Conservation (phyloP, 2,797 vertebrate species). For the Sebastes trivittatus region DNA sequence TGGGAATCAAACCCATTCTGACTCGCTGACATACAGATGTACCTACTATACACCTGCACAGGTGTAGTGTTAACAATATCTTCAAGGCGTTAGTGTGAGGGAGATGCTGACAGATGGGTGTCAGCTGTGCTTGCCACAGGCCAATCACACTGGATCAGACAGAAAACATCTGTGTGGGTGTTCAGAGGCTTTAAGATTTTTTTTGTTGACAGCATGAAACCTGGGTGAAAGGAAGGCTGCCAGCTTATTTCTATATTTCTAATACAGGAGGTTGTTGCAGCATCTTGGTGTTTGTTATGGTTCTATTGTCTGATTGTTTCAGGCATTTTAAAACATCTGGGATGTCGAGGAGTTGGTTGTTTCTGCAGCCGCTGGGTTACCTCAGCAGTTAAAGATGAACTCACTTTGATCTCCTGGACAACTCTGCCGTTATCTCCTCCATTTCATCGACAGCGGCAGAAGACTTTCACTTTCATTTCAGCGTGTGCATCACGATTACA, state of each 20-base stretch:
- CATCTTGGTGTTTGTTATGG: neutral
- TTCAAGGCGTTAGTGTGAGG: constrained; percentile 13
- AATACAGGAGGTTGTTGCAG: neutral
- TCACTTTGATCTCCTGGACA: neutral
- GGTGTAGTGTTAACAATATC: neutral
- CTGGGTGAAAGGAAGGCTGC: constrained; percentile 3
- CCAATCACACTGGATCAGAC: neutral
- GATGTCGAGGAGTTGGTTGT: neutral
- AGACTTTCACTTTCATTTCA: constrained; percentile 16
- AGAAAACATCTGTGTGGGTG: neutral
- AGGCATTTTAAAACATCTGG: neutral
- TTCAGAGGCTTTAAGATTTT: constrained; percentile 3
- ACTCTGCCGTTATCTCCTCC: neutral
- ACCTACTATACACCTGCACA: neutral
- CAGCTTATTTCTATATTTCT: neutral
- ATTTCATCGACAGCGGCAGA: neutral
- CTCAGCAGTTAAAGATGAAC: neutral
- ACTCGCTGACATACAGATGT: neutral
- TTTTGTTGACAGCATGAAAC: constrained; percentile 41
- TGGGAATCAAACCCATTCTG: too few relatives aligned
- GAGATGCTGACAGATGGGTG: constrained; percentile 38
- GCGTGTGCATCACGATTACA: neutral
- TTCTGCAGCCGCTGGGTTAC: neutral
- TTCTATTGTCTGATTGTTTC: neutral
- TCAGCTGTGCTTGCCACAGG: constrained; percentile 21